phyloP scores from a whole-genome alignment of 2,888 invertebrate species.

The Aleiodes leptofemur region DNA sequence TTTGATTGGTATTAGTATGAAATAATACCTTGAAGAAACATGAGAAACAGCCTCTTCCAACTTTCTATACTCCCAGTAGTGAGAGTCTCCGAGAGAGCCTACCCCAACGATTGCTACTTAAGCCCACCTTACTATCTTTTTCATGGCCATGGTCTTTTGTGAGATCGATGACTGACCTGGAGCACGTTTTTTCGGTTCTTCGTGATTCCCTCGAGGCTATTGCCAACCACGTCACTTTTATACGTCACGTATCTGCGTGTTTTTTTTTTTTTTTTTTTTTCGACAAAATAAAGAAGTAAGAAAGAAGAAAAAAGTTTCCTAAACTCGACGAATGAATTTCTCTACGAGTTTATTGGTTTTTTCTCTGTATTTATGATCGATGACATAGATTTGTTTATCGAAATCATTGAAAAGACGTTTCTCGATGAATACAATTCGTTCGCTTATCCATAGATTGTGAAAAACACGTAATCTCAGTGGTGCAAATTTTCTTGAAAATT shows the following conservation, averaged over 20 bases:
- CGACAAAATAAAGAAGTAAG: neutral
- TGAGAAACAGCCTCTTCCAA: constrained; percentile 37
- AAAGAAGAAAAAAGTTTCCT: neutral
- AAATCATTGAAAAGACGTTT: constrained; percentile 47
- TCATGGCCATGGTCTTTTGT: constrained; percentile 36
- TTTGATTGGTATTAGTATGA: too few species aligned
- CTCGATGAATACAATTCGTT: constrained; percentile 60
- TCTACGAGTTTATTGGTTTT: constrained; percentile 56
- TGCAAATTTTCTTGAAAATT: constrained; percentile 58
- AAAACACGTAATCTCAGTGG: constrained; percentile 59
- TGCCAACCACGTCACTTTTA: constrained; percentile 25
- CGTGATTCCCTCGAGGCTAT: constrained; percentile 10
- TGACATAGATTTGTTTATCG: constrained; percentile 55
- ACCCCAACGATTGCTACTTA: constrained; percentile 57
- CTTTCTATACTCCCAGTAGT: constrained; percentile 60
- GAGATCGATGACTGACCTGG: constrained; percentile 49
- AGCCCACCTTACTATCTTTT: constrained; percentile 46
- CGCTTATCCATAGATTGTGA: constrained; percentile 57
- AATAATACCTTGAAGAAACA: neutral
- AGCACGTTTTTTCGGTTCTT: constrained; percentile 16
- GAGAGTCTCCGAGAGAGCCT: constrained; percentile 67
- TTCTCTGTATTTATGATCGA: constrained; percentile 57
- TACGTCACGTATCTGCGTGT: neutral
- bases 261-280: neutral
- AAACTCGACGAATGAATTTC: constrained; percentile 29